Percentiles rank a stretch among this genome's conserved stretches.
Conservation (phyloP, 2,797 vertebrate species). For the Enteromius paludinosus region DNA sequence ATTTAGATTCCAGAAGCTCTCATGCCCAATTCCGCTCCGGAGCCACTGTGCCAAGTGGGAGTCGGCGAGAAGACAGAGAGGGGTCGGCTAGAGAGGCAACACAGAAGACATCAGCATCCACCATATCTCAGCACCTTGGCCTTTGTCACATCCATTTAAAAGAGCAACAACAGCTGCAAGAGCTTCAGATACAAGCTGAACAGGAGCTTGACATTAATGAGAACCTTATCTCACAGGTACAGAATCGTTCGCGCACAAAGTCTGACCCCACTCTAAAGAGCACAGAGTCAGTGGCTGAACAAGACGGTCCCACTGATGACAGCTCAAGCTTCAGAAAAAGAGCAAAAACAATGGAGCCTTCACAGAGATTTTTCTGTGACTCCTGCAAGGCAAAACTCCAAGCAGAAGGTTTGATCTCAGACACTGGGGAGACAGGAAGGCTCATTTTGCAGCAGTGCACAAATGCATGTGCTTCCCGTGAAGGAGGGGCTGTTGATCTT, state of each 20-base stretch:
- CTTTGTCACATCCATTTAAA: conserved; percentile 96
- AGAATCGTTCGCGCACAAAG: conserved; percentile 92
- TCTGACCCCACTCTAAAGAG: conserved; percentile 94
- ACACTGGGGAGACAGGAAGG: conserved; percentile 65
- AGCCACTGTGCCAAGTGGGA: conserved; percentile 79
- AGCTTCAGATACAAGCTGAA: conserved; percentile 85
- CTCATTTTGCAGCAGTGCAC: conserved; percentile 72
- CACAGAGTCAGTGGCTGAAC: conserved; percentile 83
- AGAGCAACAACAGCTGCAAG: conserved; percentile 90
- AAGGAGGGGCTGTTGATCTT: conserved; percentile 89
- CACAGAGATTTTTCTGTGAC: conserved; percentile 89
- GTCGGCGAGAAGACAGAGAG: conserved; percentile 89
- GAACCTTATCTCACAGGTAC: conserved; percentile 92
- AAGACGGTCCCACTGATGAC: conserved; percentile 73
- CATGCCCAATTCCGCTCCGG: conserved; percentile 84
- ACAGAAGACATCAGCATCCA: conserved; percentile 75
- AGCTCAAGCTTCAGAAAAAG: conserved; percentile 82
- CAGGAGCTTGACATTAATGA: conserved; percentile 91
- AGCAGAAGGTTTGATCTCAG: conserved; percentile 71
- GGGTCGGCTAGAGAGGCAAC: conserved; percentile 77
- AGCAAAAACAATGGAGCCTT: conserved; percentile 88
- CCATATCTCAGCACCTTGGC: conserved; percentile 91
- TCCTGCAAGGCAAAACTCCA: conserved; percentile 92
- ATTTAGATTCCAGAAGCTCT: conserved; percentile 94
- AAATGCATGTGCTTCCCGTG: conserved; percentile 81